Evolutionary conservation across 2,113 vertebrate genomes (phyloP).

Genomic region (Mobula birostris): DNA sequence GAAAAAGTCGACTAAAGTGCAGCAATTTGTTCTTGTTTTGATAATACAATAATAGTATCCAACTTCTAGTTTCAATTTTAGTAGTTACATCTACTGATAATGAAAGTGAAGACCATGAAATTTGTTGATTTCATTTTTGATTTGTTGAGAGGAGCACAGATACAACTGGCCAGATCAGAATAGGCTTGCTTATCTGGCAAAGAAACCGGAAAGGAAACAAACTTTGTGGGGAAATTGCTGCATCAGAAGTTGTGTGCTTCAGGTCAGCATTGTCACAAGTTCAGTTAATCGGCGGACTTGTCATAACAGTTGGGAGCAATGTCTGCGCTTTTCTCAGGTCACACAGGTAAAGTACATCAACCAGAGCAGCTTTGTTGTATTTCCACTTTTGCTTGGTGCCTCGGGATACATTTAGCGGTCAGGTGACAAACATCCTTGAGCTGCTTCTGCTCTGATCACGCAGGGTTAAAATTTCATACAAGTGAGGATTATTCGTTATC

Average conservation of each 20-base stretch:
- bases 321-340: conserved; percentile 24
- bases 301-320: neutral
- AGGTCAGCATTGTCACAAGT: neutral
- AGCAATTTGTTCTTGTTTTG: neutral
- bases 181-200: neutral
- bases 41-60: neutral
- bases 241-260: neutral
- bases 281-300: conserved; percentile 5
- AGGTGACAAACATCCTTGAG: neutral
- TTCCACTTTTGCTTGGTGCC: neutral
- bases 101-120: neutral
- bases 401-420: neutral
- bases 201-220: neutral
- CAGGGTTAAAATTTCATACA: neutral
- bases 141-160: neutral
- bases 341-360: neutral
- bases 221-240: neutral
- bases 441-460: neutral
- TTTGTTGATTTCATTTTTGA: neutral
- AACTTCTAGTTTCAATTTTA: neutral
- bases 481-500: conserved; percentile 33
- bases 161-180: neutral
- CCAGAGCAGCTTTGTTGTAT: neutral
- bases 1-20: neutral
- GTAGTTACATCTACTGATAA: neutral